Conservation (phyloP, 2,797 vertebrate genomes). For the Ptychobarbus kaznakovi region DNA sequence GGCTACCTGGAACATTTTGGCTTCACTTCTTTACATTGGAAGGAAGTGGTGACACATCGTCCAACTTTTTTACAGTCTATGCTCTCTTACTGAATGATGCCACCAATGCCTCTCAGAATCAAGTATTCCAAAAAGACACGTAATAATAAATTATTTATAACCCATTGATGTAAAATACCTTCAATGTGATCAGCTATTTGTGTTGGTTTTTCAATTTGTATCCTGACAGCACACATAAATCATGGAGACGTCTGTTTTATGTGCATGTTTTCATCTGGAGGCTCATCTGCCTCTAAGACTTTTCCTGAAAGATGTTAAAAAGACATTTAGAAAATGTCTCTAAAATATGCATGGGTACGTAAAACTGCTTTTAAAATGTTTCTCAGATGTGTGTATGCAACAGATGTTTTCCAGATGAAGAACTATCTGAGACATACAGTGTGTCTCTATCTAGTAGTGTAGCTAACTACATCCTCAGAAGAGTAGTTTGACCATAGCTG, state of each 20-base stretch:
- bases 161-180: background rate
- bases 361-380: conserved; percentile 10
- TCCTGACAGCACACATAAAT: background rate
- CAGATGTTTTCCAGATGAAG: conserved; percentile 13
- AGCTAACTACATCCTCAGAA: background rate
- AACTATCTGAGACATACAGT: background rate
- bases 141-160: background rate
- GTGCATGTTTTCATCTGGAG: background rate
- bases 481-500: background rate
- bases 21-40: background rate
- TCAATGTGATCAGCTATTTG: background rate
- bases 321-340: conserved; percentile 1
- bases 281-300: background rate
- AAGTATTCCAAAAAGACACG: background rate
- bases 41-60: background rate
- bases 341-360: background rate
- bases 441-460: background rate
- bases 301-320: conserved; percentile 5
- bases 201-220: background rate
- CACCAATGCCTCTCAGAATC: background rate
- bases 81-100: background rate
- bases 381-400: background rate
- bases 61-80: background rate
- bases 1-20: background rate
- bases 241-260: background rate